A percentile compares a stretch with the other conserved stretches of the same genome.
These are phyloP conservation scores for Oedothorax gibbosus DNA, from an alignment of 1,140 invertebrate genomes.

Conservation along the genomic window DNA sequence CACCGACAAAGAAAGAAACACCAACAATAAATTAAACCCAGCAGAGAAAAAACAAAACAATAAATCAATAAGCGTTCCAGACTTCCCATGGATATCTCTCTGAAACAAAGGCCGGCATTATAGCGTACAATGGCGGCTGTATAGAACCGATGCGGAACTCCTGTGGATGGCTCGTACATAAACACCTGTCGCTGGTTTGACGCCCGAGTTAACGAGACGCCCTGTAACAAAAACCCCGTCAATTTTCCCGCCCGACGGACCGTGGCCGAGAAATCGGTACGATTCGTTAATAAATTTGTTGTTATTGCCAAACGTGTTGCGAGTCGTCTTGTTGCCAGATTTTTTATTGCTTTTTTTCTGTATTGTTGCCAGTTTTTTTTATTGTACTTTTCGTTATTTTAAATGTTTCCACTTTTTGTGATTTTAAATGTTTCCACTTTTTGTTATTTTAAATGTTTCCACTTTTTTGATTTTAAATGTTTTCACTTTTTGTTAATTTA, in stretches of 20 bases:
- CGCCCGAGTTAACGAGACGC: conserved; percentile 52
- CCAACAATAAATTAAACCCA: conserved; percentile 30
- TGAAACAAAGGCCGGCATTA: conserved; percentile 51
- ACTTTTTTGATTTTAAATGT: no score
- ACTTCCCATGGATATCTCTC: conserved; percentile 40
- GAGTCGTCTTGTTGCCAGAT: no score
- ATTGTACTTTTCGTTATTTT: no score
- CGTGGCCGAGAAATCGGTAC: conserved; percentile 53
- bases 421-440: no score
- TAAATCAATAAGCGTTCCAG: conserved; percentile 54
- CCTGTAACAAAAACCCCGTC: conserved; percentile 42
- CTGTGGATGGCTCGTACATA: conserved; percentile 44
- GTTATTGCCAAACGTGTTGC: background rate
- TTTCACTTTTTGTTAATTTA: no score
- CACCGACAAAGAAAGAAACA: conserved; percentile 21
- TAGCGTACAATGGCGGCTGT: conserved; percentile 28
- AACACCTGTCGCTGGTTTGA: conserved; percentile 56
- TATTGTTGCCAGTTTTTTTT: no score
- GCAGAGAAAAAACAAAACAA: conserved; percentile 20
- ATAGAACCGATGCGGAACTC: conserved; percentile 45
- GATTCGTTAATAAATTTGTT: conserved; percentile 55
- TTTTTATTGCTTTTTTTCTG: no score
- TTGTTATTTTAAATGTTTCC: no score
- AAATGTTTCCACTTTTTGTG: no score
- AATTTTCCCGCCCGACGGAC: conserved; percentile 50